A percentile compares a stretch with the other conserved stretches of the same genome.
Evolutionary conservation across 2,797 vertebrate genomes (phyloP).

Genomic region (Lagodon rhomboides): DNA sequence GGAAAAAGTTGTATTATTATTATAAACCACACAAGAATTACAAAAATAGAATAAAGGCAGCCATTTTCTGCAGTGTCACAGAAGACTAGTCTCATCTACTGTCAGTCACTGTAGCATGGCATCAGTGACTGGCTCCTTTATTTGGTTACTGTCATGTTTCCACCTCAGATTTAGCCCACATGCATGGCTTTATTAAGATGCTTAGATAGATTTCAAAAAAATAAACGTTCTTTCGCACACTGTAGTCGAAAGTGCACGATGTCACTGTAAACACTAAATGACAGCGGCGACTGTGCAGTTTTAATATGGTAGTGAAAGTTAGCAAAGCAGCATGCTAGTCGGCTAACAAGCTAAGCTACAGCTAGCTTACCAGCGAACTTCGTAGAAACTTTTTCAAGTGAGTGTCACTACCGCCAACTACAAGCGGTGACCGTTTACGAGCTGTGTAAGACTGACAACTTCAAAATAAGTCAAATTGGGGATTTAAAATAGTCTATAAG

Average conservation of each 20-base stretch:
- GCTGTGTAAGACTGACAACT: neutral
- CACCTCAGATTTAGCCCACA: neutral
- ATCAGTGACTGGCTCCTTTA: slow-evolving; percentile 2
- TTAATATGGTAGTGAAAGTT: neutral
- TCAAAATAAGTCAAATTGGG: accelerated
- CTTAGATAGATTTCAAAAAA: neutral
- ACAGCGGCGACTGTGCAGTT: neutral
- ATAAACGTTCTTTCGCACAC: neutral
- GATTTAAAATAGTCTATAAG: accelerated
- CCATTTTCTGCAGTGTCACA: neutral
- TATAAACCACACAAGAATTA: neutral
- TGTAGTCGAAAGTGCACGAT: neutral
- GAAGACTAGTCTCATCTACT: too few species aligned
- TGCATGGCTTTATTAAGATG: neutral
- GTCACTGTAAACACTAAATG: neutral
- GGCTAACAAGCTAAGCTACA: slow-evolving; percentile 23
- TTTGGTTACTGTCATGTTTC: neutral
- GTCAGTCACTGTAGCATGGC: neutral
- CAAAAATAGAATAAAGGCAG: neutral
- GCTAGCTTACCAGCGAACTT: slow-evolving; percentile 9
- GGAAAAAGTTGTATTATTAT: neutral
- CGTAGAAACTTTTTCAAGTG: slow-evolving; percentile 20
- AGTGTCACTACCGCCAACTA: neutral
- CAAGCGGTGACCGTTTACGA: accelerated
- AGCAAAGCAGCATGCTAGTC: slow-evolving; percentile 4